Percentiles rank a stretch among this genome's conserved stretches.
Evolutionary conservation across 2,888 invertebrate genomes (phyloP).

Genomic region (Drosophila neonasuta): DNA sequence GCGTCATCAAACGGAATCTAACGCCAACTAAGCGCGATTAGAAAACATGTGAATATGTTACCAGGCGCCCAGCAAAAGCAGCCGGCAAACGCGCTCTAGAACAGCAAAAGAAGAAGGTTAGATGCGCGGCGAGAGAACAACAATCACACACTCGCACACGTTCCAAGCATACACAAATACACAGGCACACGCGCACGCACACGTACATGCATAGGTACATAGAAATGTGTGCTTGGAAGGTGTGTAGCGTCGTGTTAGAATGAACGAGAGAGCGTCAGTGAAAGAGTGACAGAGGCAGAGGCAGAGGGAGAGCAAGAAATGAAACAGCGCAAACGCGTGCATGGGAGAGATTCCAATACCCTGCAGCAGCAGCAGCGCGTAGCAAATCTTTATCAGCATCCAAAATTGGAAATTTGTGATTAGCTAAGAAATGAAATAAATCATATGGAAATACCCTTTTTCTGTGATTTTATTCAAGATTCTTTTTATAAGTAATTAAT

Average conservation of each 20-base stretch:
- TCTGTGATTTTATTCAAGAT: no score
- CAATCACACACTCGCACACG: slow-evolving; percentile 14
- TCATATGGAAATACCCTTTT: not conserved
- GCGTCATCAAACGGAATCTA: slow-evolving; percentile 29
- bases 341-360: slow-evolving; percentile 23
- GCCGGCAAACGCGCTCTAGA: slow-evolving; percentile 23
- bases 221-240: slow-evolving; percentile 25
- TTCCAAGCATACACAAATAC: slow-evolving; percentile 14
- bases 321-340: slow-evolving; percentile 25
- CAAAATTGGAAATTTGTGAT: not conserved
- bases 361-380: not conserved
- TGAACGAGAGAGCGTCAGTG: slow-evolving; percentile 4
- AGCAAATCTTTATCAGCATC: slow-evolving; percentile 5
- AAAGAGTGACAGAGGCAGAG: slow-evolving; percentile 9
- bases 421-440: not conserved
- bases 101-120: slow-evolving; percentile 23
- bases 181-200: slow-evolving; percentile 9
- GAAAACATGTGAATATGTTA: slow-evolving; percentile 44
- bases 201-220: slow-evolving; percentile 3
- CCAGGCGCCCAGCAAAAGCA: slow-evolving; percentile 32
- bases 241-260: slow-evolving; percentile 26
- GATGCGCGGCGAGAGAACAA: slow-evolving; percentile 20
- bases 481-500: not conserved
- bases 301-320: slow-evolving; percentile 19
- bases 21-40: slow-evolving; percentile 36